A percentile compares a stretch with the other conserved stretches of the same genome.
Conservation (phyloP, 2,797 vertebrate genomes). For the Miichthys miiuy region DNA sequence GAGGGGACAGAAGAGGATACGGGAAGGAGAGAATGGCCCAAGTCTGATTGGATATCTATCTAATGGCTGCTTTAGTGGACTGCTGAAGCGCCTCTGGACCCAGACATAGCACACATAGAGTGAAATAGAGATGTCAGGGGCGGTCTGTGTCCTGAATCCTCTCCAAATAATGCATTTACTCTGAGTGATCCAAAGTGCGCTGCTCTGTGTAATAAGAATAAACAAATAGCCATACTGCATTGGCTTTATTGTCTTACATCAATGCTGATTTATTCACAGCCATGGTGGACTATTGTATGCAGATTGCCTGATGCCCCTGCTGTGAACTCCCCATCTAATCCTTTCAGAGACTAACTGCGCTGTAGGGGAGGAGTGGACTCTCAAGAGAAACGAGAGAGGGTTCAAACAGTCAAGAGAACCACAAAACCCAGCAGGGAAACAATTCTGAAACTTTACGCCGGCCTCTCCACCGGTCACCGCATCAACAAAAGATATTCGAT, state of each 20-base stretch:
- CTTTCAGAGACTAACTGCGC: slow-evolving; percentile 59
- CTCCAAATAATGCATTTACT: slow-evolving; percentile 66
- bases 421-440: slow-evolving; percentile 44
- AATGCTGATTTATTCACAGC: slow-evolving; percentile 72
- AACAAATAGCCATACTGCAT: slow-evolving; percentile 70
- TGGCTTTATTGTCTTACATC: slow-evolving; percentile 77
- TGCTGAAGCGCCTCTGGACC: slow-evolving; percentile 65
- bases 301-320: slow-evolving; percentile 76
- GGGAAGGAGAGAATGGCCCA: slow-evolving; percentile 61
- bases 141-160: slow-evolving; percentile 36
- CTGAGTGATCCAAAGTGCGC: slow-evolving; percentile 50
- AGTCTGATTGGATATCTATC: slow-evolving; percentile 72
- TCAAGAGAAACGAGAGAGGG: slow-evolving; percentile 52
- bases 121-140: slow-evolving; percentile 38
- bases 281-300: slow-evolving; percentile 71
- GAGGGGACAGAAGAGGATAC: slow-evolving; percentile 43
- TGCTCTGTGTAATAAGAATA: slow-evolving; percentile 66
- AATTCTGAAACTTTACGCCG: slow-evolving; percentile 41
- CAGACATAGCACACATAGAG: slow-evolving; percentile 41
- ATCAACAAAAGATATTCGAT: slow-evolving; percentile 30
- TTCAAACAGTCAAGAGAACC: slow-evolving; percentile 75
- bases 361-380: slow-evolving; percentile 44
- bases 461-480: slow-evolving; percentile 21
- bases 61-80: slow-evolving; percentile 73
- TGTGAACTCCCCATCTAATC: slow-evolving; percentile 75